phyloP scores from a whole-genome alignment of 2,888 invertebrate species.

The Coleophora flavipennella region DNA sequence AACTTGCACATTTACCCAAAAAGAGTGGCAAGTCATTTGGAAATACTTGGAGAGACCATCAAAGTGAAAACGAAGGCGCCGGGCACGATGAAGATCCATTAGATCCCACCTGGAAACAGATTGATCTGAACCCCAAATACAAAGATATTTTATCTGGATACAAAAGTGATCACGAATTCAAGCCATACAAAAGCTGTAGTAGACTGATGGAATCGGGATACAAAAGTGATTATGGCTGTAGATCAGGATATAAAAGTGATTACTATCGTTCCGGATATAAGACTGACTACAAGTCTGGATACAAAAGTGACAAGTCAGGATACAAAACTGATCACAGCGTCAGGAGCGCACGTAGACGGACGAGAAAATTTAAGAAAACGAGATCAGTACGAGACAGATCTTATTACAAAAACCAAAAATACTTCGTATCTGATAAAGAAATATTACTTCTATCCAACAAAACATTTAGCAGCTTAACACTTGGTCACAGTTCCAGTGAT shows the following conservation, averaged over 20 bases:
- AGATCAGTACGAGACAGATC: constrained; percentile 64
- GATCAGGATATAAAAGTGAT: constrained; percentile 67
- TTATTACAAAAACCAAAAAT: constrained; percentile 69
- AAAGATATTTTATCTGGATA: constrained; percentile 74
- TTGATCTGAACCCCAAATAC: constrained; percentile 76
- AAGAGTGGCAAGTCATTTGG: constrained; percentile 50
- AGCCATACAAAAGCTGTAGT: constrained; percentile 66
- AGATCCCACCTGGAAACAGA: constrained; percentile 77
- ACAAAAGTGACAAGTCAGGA: constrained; percentile 74
- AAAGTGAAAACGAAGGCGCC: constrained; percentile 65
- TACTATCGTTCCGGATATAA: constrained; percentile 72
- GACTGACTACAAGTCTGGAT: constrained; percentile 74
- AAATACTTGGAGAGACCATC: constrained; percentile 60
- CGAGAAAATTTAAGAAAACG: constrained; percentile 63
- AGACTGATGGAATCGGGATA: constrained; percentile 72
- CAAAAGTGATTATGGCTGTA: constrained; percentile 74
- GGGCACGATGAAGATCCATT: constrained; percentile 60
- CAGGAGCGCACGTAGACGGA: constrained; percentile 59
- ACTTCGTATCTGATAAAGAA: constrained; percentile 73
- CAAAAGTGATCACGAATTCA: constrained; percentile 73
- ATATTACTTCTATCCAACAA: constrained; percentile 70
- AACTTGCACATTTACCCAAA: constrained; percentile 51
- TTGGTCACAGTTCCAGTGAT: constrained; percentile 72
- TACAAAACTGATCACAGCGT: constrained; percentile 74
- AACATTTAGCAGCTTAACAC: constrained; percentile 65